A percentile compares a stretch with the other conserved stretches of the same genome.
Conservation (phyloP, 2,113 vertebrate species). For the Embiotoca jacksoni region DNA sequence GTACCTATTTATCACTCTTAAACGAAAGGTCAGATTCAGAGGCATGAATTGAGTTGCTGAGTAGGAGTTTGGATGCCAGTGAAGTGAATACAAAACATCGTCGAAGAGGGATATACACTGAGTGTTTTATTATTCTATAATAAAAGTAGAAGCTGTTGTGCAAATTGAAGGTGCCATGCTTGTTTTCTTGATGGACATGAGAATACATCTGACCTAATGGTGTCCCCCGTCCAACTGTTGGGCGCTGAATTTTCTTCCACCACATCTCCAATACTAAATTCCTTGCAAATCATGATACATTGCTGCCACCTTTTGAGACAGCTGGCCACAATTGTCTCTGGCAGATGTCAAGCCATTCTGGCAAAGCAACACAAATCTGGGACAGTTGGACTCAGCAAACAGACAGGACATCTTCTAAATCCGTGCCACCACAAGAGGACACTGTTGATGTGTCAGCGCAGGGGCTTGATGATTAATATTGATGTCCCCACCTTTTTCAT, state of each 20-base stretch:
- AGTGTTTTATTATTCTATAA: background rate
- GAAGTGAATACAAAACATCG: background rate
- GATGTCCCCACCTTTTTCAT: slow-evolving; percentile 27
- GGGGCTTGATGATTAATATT: slow-evolving; percentile 32
- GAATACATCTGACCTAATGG: slow-evolving; percentile 71
- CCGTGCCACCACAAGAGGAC: slow-evolving; percentile 74
- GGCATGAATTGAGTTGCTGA: slow-evolving; percentile 20
- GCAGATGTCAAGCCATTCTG: slow-evolving; percentile 80
- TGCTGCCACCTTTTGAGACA: slow-evolving; percentile 68
- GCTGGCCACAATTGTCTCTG: slow-evolving; percentile 75
- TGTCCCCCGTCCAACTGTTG: slow-evolving; percentile 19
- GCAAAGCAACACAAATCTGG: slow-evolving; percentile 67
- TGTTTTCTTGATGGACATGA: slow-evolving; percentile 60
- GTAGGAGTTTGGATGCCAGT: slow-evolving; percentile 1
- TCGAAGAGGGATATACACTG: background rate
- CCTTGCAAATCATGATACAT: slow-evolving; percentile 66
- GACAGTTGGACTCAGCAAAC: slow-evolving; percentile 65
- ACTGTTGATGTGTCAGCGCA: slow-evolving; percentile 70
- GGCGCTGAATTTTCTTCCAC: slow-evolving; percentile 43
- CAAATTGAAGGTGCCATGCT: slow-evolving; percentile 42
- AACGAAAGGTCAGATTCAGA: slow-evolving; percentile 2
- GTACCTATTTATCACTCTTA: slow-evolving; percentile 11
- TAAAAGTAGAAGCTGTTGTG: slow-evolving; percentile 1
- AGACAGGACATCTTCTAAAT: slow-evolving; percentile 38
- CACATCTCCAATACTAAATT: slow-evolving; percentile 36